Conservation (phyloP, 2,888 invertebrate species). For the Dioctria rufipes region DNA sequence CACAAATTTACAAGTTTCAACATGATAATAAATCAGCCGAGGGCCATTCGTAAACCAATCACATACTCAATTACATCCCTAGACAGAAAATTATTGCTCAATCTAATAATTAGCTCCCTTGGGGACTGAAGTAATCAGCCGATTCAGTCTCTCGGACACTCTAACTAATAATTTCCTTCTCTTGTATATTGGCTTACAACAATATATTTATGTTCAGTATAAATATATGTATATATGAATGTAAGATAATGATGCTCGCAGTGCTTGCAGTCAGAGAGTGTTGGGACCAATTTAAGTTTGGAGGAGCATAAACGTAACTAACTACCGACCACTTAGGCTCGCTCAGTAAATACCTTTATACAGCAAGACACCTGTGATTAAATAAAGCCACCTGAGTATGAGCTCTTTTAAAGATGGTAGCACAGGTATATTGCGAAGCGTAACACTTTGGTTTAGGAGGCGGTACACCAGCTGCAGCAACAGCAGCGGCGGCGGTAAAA, state of each 20-base stretch:
- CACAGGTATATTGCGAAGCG: neutral
- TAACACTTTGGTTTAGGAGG: slow-evolving; percentile 39
- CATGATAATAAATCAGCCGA: slow-evolving; percentile 51
- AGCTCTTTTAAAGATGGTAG: neutral
- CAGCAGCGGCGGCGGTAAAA: slow-evolving; percentile 6
- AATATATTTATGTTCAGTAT: no score
- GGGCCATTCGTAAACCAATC: slow-evolving; percentile 48
- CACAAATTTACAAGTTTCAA: slow-evolving; percentile 37
- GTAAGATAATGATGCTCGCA: neutral
- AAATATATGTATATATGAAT: neutral
- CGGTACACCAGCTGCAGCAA: neutral
- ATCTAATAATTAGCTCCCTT: slow-evolving; percentile 55
- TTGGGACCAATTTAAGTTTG: slow-evolving; percentile 27
- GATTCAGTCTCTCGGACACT: slow-evolving; percentile 16
- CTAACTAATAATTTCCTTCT: slow-evolving; percentile 42
- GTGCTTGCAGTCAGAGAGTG: slow-evolving; percentile 12
- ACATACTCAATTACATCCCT: slow-evolving; percentile 52
- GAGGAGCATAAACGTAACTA: slow-evolving; percentile 28
- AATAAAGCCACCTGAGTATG: slow-evolving; percentile 39
- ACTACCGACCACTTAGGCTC: slow-evolving; percentile 47
- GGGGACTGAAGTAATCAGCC: slow-evolving; percentile 53
- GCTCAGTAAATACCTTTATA: slow-evolving; percentile 36
- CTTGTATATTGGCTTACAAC: neutral
- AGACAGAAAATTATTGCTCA: slow-evolving; percentile 50
- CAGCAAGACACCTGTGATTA: slow-evolving; percentile 44